Evolutionary conservation across 2,797 vertebrate genomes (phyloP).

Genomic region (Gobionotothen gibberifrons): DNA sequence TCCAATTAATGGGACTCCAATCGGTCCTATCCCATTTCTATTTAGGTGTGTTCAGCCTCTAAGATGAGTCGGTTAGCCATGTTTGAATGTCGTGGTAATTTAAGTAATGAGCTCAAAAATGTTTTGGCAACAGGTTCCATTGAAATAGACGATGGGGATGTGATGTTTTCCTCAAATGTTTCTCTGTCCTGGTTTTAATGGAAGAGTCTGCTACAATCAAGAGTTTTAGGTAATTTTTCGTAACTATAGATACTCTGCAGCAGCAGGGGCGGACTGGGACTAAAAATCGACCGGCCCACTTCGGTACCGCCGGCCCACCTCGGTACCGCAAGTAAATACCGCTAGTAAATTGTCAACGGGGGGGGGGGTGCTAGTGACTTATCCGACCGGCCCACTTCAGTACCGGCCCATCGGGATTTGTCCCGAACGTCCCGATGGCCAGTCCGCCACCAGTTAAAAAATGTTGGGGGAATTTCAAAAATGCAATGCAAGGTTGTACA

Average conservation of each 20-base stretch:
- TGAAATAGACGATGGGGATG: constrained; percentile 27
- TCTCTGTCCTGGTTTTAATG: constrained; percentile 20
- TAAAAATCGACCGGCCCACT: no score
- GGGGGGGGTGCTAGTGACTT: no score
- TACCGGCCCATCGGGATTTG: no score
- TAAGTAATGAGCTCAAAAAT: constrained; percentile 40
- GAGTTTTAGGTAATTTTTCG: neutral
- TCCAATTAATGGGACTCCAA: constrained; percentile 85
- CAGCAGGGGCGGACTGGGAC: no score
- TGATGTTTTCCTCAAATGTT: constrained; percentile 25
- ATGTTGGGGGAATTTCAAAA: neutral
- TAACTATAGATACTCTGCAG: neutral
- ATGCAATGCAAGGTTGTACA: neutral
- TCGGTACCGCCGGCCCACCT: no score
- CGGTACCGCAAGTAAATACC: no score
- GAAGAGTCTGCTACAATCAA: neutral
- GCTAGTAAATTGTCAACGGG: no score
- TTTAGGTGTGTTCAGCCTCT: constrained; percentile 73
- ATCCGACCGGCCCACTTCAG: no score
- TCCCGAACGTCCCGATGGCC: no score
- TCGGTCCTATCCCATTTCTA: constrained; percentile 78
- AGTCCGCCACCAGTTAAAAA: neutral
- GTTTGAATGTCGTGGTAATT: constrained; percentile 73
- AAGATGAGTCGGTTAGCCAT: constrained; percentile 79
- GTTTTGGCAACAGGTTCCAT: constrained; percentile 53